A percentile compares a stretch with the other conserved stretches of the same genome.
Conservation (phyloP, 1,140 invertebrate species). For the Varroa destructor region DNA sequence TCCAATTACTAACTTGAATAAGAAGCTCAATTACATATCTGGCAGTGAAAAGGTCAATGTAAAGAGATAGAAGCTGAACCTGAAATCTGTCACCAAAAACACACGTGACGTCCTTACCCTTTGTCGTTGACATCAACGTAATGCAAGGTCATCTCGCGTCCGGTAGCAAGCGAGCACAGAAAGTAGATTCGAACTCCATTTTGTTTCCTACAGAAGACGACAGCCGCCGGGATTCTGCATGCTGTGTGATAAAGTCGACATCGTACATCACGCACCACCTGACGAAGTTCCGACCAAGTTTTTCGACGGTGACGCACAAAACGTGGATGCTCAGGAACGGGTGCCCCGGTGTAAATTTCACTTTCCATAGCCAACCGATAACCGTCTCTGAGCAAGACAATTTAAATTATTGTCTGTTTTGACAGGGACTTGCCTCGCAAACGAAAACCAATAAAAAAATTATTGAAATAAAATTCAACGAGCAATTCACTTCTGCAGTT, state of each 20-base stretch:
- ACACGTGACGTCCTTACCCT: not conserved
- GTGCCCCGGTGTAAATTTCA: slow-evolving; percentile 20
- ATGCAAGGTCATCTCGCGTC: slow-evolving; percentile 71
- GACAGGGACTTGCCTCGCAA: no score
- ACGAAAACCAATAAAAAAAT: no score
- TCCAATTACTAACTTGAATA: not conserved
- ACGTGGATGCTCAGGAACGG: not conserved
- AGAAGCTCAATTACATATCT: no score
- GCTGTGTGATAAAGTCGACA: slow-evolving; percentile 60
- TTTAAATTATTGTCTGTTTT: no score
- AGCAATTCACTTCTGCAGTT: no score
- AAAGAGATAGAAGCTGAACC: no score
- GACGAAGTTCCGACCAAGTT: slow-evolving; percentile 61
- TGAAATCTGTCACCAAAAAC: no score
- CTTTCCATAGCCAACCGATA: slow-evolving; percentile 1
- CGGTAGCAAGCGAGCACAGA: slow-evolving; percentile 63
- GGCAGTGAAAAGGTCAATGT: no score
- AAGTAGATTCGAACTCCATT: slow-evolving; percentile 63
- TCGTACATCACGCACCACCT: slow-evolving; percentile 64
- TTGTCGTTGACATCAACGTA: slow-evolving; percentile 57
- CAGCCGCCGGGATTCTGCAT: slow-evolving; percentile 41
- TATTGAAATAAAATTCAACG: no score
- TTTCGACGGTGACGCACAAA: slow-evolving; percentile 34
- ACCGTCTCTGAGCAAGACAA: no score
- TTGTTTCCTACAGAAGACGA: slow-evolving; percentile 32